Percentiles rank a stretch among this genome's conserved stretches.
These are phyloP conservation scores for Metaphire vulgaris DNA, from an alignment of 1,140 invertebrate genomes.

Conservation along the genomic window DNA sequence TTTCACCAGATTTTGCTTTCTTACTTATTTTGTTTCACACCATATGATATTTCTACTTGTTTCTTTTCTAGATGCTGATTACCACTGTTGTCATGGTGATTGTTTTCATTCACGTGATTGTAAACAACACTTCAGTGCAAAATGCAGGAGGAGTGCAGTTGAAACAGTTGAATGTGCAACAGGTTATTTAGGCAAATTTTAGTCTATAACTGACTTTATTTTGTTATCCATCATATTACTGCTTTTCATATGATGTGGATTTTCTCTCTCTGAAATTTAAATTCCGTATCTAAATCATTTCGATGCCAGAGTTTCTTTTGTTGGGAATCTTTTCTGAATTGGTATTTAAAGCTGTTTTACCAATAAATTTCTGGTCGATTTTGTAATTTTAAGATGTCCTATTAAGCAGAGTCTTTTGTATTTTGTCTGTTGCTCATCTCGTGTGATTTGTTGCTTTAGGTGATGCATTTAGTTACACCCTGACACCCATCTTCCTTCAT, in stretches of 20 bases:
- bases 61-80: not conserved
- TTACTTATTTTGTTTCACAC: not conserved
- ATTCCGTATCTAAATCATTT: too few relatives aligned
- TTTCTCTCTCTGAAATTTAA: too few relatives aligned
- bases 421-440: too few relatives aligned
- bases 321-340: too few relatives aligned
- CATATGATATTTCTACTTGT: not conserved
- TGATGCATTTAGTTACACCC: slow-evolving; percentile 37
- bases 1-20: not conserved
- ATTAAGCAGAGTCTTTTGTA: too few relatives aligned
- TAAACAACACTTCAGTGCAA: not conserved
- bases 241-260: not conserved
- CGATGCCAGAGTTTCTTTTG: too few relatives aligned
- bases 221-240: not conserved
- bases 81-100: not conserved
- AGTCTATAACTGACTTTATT: not conserved
- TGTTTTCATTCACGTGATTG: not conserved
- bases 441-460: slow-evolving; percentile 32
- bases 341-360: too few relatives aligned
- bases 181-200: slow-evolving; percentile 16
- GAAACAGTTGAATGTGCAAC: slow-evolving; percentile 13
- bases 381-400: not conserved
- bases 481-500: slow-evolving; percentile 37
- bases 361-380: too few relatives aligned
- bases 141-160: slow-evolving; percentile 3